phyloP scores from a whole-genome alignment of 1,140 invertebrate genomes.

The Rhopalosiphum padi region DNA sequence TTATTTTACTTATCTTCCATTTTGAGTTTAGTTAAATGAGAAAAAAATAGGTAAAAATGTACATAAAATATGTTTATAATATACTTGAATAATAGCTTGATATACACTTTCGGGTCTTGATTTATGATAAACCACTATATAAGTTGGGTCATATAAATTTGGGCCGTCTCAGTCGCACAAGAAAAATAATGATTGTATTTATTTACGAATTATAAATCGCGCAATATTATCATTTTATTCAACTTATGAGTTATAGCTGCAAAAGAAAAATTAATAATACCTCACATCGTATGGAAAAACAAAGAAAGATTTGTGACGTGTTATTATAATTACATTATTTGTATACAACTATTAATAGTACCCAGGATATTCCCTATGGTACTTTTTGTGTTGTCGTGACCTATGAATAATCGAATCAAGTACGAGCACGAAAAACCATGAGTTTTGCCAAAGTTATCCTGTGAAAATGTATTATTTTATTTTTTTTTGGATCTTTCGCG shows the following conservation, averaged over 20 bases:
- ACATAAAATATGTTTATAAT: neutral
- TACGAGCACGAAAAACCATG: neutral
- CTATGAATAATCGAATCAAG: slow-evolving; percentile 20
- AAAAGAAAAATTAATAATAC: neutral
- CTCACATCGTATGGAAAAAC: neutral
- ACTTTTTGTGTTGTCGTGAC: neutral
- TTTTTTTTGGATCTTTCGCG: neutral
- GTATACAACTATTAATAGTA: neutral
- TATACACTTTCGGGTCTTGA: neutral
- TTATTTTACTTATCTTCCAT: neutral
- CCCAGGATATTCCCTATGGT: neutral
- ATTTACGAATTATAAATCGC: neutral
- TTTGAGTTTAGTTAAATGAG: neutral
- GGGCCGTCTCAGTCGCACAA: too few relatives aligned
- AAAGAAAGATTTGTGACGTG: neutral
- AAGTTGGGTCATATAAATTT: neutral
- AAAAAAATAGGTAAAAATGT: neutral
- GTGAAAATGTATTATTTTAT: neutral
- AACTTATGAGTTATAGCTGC: neutral
- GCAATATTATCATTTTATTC: neutral
- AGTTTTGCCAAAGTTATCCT: neutral
- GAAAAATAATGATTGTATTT: neutral
- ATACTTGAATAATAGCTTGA: neutral
- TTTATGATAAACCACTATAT: neutral
- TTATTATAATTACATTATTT: neutral